Conservation (phyloP, 2,797 vertebrate species). For the Sebastes variabilis region DNA sequence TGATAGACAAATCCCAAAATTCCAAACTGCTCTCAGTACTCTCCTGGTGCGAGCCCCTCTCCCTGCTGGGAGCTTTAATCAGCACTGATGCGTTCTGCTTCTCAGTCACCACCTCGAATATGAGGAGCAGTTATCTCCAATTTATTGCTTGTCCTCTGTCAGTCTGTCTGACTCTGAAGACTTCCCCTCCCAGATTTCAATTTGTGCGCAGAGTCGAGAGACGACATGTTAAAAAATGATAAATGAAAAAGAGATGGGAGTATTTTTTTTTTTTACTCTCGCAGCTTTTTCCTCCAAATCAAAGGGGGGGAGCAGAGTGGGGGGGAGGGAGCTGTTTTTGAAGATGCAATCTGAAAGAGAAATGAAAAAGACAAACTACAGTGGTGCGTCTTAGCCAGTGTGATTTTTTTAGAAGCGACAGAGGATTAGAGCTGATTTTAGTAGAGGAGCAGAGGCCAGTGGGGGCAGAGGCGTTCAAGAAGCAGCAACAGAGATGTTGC, state of each 20-base stretch:
- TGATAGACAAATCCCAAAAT: slow-evolving; percentile 55
- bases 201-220: slow-evolving; percentile 57
- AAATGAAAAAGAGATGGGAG: slow-evolving; percentile 60
- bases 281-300: slow-evolving; percentile 64
- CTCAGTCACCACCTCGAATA: slow-evolving; percentile 76
- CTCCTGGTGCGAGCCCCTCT: slow-evolving; percentile 51
- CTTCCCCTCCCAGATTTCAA: slow-evolving; percentile 68
- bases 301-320: slow-evolving; percentile 22
- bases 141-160: slow-evolving; percentile 79
- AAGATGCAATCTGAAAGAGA: slow-evolving; percentile 74
- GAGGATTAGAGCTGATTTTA: slow-evolving; percentile 67
- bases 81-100: slow-evolving; percentile 73
- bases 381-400: slow-evolving; percentile 49
- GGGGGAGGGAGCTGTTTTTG: slow-evolving; percentile 55
- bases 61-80: slow-evolving; percentile 77
- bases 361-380: slow-evolving; percentile 72
- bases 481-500: slow-evolving; percentile 19
- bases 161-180: slow-evolving; percentile 67
- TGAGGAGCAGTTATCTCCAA: slow-evolving; percentile 79
- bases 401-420: slow-evolving; percentile 49
- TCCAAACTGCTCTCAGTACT: slow-evolving; percentile 54
- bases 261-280: slow-evolving; percentile 59
- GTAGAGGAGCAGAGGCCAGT: slow-evolving; percentile 56
- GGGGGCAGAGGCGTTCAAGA: slow-evolving; percentile 40
- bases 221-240: slow-evolving; percentile 67